Percentiles rank a stretch among this genome's conserved stretches.
Evolutionary conservation across 2,888 invertebrate species (phyloP).

Genomic region (Leptinotarsa haldemani): DNA sequence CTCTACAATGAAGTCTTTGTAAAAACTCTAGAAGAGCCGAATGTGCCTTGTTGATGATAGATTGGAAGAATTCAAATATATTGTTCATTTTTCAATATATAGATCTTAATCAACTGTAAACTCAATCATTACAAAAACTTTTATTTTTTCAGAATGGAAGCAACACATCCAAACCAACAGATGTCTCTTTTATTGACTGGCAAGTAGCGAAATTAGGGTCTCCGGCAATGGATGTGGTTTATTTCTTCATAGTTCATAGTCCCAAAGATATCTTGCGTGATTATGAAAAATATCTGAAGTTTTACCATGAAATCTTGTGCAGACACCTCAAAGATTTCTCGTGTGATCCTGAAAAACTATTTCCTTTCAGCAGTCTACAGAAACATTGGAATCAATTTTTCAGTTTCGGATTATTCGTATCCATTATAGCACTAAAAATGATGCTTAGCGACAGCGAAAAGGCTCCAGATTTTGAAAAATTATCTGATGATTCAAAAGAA

Average conservation of each 20-base stretch:
- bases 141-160: no score
- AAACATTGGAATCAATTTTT: conserved; percentile 28
- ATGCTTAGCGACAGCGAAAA: conserved; percentile 30
- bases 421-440: conserved; percentile 25
- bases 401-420: conserved; percentile 20
- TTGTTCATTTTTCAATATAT: no score
- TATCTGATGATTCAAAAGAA: no score
- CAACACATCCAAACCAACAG: background rate
- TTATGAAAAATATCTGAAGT: conserved; percentile 45
- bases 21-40: no score
- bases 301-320: conserved; percentile 50
- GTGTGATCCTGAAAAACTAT: conserved; percentile 47
- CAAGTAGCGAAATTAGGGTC: conserved; percentile 47
- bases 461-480: conserved; percentile 9
- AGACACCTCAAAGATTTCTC: conserved; percentile 46
- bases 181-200: conserved; percentile 51
- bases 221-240: conserved; percentile 51
- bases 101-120: no score
- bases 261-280: conserved; percentile 45
- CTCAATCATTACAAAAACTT: no score
- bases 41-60: no score
- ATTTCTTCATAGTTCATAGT: conserved; percentile 50
- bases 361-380: conserved; percentile 32
- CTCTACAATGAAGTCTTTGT: no score
- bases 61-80: no score